Percentiles rank a stretch among this genome's conserved stretches.
Conservation (phyloP, 2,113 vertebrate genomes). For the Paradisaea rubra region DNA sequence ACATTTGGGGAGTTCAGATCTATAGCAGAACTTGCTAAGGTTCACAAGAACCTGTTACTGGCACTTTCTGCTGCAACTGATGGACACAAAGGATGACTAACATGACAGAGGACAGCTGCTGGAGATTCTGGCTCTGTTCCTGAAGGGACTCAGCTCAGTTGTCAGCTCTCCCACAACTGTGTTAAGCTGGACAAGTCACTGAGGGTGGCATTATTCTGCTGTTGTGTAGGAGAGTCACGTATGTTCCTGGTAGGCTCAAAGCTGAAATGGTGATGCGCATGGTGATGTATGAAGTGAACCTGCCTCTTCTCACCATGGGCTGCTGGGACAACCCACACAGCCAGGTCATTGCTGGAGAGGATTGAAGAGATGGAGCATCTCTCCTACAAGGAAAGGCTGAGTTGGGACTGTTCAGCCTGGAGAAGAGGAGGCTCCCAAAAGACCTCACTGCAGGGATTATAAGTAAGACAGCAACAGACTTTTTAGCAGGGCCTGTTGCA, state of each 20-base stretch:
- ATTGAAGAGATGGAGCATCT: neutral
- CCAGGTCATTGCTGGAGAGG: neutral
- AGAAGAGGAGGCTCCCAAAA: neutral
- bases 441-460: neutral
- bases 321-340: neutral
- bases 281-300: neutral
- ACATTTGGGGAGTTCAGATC: neutral
- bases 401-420: neutral
- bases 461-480: neutral
- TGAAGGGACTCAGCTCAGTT: neutral
- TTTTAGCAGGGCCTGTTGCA: neutral
- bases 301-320: neutral
- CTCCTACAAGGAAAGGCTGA: neutral
- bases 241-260: neutral
- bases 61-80: neutral
- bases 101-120: neutral
- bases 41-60: neutral
- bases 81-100: neutral
- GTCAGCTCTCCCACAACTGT: neutral
- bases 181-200: neutral
- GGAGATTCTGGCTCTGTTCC: neutral
- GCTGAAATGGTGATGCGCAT: neutral
- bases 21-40: neutral
- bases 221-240: neutral
- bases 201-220: neutral